Base-by-base conservation (phyloP, 30 jellyfish, hydroid and myxozoan species). In the Aurelia aurita region DNA sequence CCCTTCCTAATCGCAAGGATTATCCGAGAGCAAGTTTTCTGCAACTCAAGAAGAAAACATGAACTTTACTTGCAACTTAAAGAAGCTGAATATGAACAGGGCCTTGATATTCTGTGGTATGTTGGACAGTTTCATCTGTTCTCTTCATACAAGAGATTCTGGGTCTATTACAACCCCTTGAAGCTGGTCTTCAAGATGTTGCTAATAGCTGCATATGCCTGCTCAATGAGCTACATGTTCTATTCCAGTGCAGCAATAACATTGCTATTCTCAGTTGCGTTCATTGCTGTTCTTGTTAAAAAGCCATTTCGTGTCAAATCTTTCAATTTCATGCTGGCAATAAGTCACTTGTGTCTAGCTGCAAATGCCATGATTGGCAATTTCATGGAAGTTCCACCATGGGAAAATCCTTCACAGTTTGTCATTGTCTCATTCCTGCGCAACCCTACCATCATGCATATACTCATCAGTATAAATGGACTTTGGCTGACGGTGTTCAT, bases 71-170 rank as follows among this genome's bases (percentile, higher is more conserved):
- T 93, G 79, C 98, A 93, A 59, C 87, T 93, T 23, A 93, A 93
- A 63, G 98, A 93, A 74, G 98, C 97, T 4, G 98, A 93, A 71
- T 93, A 93, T 83, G 98, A 93, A 61, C 96, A 87, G 57, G 98
- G 96, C 1, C 88, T 93, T 34, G 96, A 93, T 83, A 93, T 87
- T 29, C 72, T 87, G 16, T 93, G 98, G 98, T 94, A 87, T 70
- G 91, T 93, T 45, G 97, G 97, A 31, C 97, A 87, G 80, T 93
- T 87, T 78, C 94, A 93, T 69, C 71, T 87, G 67, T 93, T 93
- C 79, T 93, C 98, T 13, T 93, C 98, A 2, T 93, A 58, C 84
- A 84, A 60, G 74, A 74, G 97, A 15, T 63, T 80, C n/a, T 93
- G 98, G 98, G 90, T 93, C 53, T 76, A 82, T 58, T 93, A 81